Evolutionary conservation across 2,888 invertebrate genomes (phyloP).

Genomic region (Caenorhabditis imperialis): DNA sequence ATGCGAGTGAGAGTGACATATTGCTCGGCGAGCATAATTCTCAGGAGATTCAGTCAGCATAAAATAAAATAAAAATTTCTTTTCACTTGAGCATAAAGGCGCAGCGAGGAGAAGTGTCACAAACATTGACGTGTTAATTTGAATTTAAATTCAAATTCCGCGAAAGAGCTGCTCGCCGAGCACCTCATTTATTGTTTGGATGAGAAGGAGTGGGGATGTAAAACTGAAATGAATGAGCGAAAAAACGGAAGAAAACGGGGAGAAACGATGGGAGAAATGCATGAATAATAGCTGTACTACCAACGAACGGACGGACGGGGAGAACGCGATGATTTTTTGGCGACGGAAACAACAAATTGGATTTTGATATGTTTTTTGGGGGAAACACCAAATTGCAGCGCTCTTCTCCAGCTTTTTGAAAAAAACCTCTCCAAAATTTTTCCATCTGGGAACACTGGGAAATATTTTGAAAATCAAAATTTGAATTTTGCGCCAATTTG

Average conservation of each 20-base stretch:
- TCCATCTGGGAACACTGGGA: too few relatives aligned
- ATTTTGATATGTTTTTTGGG: too few relatives aligned
- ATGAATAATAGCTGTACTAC: conserved; percentile 41
- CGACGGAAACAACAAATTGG: too few relatives aligned
- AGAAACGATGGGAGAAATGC: neutral
- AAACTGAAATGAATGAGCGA: neutral
- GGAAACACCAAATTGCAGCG: too few relatives aligned
- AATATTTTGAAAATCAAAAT: too few relatives aligned
- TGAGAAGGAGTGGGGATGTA: conserved; percentile 1
- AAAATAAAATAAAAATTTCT: conserved; percentile 11
- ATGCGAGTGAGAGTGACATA: conserved; percentile 8
- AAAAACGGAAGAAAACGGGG: conserved; percentile 13
- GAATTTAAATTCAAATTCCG: conserved; percentile 32
- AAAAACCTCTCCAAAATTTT: too few relatives aligned
- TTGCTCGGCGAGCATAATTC: conserved; percentile 11
- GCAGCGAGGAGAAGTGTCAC: too few relatives aligned
- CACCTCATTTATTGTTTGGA: neutral
- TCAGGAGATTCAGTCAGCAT: conserved; percentile 27
- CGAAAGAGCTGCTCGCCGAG: too few relatives aligned
- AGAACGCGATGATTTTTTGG: conserved; percentile 21
- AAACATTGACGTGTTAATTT: conserved; percentile 49
- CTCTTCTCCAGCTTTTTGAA: too few relatives aligned
- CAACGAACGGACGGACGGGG: neutral
- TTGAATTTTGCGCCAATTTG: too few relatives aligned
- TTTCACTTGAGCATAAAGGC: too few relatives aligned